These are phyloP conservation scores for Tor tambroides DNA, from an alignment of 2,113 vertebrate species.

Conservation along the genomic window DNA sequence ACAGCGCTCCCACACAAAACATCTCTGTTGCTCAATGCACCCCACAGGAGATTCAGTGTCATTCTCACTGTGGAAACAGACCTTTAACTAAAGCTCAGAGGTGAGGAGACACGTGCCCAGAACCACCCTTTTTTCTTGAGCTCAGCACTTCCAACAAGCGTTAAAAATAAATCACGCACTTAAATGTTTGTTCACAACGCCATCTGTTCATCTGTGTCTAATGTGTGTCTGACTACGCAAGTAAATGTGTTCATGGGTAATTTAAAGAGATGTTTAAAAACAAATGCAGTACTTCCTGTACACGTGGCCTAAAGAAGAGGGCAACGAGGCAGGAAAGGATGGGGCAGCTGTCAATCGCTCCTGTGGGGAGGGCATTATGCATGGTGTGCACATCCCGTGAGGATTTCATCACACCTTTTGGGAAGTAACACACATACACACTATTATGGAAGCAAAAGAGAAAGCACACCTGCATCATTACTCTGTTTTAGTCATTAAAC, in stretches of 20 bases:
- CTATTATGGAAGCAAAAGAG: slow-evolving; percentile 6
- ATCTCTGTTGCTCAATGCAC: not conserved
- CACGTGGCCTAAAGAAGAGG: not conserved
- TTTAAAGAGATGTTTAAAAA: slow-evolving; percentile 6
- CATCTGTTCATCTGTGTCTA: slow-evolving; percentile 47
- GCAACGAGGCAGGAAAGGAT: not conserved
- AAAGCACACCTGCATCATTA: slow-evolving; percentile 18
- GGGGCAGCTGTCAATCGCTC: not conserved
- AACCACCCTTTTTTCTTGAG: not conserved
- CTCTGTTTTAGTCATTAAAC: slow-evolving; percentile 22
- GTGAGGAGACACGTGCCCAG: not conserved
- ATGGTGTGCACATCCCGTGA: not conserved
- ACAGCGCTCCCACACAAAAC: not conserved
- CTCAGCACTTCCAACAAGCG: slow-evolving; percentile 26
- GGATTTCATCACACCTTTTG: slow-evolving; percentile 40
- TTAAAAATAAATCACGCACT: slow-evolving; percentile 38
- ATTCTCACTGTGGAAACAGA: slow-evolving; percentile 9
- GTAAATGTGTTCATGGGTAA: slow-evolving; percentile 24
- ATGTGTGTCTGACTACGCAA: slow-evolving; percentile 11
- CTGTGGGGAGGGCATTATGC: not conserved
- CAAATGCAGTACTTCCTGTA: not conserved
- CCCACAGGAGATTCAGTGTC: not conserved
- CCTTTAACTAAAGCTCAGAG: slow-evolving; percentile 2
- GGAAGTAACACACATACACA: slow-evolving; percentile 1
- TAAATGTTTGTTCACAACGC: slow-evolving; percentile 54